phyloP scores from a whole-genome alignment of 1,140 invertebrate species.

The Psix sp. region DNA sequence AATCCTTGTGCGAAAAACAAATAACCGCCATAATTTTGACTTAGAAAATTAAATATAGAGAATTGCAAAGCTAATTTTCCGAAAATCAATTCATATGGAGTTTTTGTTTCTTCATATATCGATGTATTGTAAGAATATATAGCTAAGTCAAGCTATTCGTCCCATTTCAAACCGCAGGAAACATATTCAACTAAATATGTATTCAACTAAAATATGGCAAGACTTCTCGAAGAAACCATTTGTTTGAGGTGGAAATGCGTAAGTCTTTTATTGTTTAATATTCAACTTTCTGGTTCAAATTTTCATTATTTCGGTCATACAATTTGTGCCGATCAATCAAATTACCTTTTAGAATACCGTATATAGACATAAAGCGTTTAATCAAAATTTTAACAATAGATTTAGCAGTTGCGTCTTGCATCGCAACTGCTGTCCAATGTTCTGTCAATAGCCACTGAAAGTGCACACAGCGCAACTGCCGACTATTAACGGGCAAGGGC shows the following conservation, averaged over 20 bases:
- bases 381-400: constrained; percentile 51
- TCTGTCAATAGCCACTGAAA: not conserved
- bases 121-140: no score
- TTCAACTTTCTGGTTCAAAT: not conserved
- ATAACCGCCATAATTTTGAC: no score
- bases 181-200: no score
- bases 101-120: no score
- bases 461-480: not conserved
- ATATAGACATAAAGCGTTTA: not conserved
- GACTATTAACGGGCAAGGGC: not conserved
- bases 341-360: not conserved
- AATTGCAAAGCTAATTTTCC: no score
- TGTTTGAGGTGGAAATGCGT: not conserved
- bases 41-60: no score
- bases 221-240: not conserved
- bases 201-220: not conserved
- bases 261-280: not conserved
- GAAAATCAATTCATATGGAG: no score
- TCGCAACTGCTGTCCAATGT: not conserved
- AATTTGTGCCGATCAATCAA: not conserved
- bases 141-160: no score
- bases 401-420: not conserved
- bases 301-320: not conserved
- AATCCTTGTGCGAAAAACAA: no score
- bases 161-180: no score